Evolutionary conservation across 2,888 invertebrate species (phyloP).

Genomic region (Melieria picta): DNA sequence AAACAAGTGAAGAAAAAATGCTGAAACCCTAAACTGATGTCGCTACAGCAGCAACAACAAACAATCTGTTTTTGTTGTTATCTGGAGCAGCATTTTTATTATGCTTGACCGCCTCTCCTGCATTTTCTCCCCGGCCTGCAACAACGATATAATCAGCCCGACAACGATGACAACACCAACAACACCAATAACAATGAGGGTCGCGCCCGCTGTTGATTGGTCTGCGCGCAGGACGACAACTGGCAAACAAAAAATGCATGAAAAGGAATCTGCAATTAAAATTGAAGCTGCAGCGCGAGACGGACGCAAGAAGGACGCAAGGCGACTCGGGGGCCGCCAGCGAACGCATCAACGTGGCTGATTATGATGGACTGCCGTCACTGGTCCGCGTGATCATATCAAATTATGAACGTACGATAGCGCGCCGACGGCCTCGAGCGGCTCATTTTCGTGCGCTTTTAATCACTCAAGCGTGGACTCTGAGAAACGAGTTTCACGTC

Average conservation of each 20-base stretch:
- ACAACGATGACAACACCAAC: neutral
- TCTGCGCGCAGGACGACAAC: neutral
- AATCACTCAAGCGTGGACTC: no score
- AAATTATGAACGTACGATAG: neutral
- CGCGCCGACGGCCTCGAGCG: neutral
- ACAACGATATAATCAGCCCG: neutral
- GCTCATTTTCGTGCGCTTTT: neutral
- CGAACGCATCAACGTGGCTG: neutral
- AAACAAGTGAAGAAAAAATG: neutral
- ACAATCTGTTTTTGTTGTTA: neutral
- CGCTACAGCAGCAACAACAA: neutral
- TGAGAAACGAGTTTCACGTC: no score
- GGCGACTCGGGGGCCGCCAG: no score
- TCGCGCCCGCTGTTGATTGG: neutral
- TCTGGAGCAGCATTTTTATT: neutral
- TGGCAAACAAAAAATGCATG: neutral
- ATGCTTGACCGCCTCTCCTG: neutral
- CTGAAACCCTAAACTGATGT: constrained; percentile 1
- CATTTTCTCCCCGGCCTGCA: neutral
- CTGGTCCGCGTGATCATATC: neutral
- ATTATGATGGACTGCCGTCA: neutral
- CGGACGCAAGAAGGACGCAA: neutral
- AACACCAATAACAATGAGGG: neutral
- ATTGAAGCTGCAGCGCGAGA: neutral
- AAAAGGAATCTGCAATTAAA: neutral